Percentiles rank a stretch among this genome's conserved stretches.
phyloP scores from a whole-genome alignment of 2,888 invertebrate genomes.

The Drosophila quinaria region DNA sequence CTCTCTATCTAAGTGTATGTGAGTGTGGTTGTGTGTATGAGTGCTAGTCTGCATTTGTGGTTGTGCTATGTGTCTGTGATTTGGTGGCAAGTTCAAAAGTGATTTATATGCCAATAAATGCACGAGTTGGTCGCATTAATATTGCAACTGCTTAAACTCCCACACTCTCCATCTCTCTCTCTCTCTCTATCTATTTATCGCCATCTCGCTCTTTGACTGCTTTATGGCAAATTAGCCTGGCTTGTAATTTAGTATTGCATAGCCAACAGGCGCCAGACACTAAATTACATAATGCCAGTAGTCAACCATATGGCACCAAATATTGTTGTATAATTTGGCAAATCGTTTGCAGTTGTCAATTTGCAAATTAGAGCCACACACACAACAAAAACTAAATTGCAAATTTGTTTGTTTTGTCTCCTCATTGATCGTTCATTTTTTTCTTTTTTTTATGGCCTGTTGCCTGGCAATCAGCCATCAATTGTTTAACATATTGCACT shows the following conservation, averaged over 20 bases:
- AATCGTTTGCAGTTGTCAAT: slow-evolving; percentile 57
- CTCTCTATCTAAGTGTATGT: slow-evolving; percentile 2
- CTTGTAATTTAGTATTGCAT: slow-evolving; percentile 67
- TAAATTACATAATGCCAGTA: slow-evolving; percentile 58
- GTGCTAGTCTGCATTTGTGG: slow-evolving; percentile 1
- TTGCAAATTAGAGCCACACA: slow-evolving; percentile 60
- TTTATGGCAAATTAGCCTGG: slow-evolving; percentile 65
- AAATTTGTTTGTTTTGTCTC: slow-evolving; percentile 41
- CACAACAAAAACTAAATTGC: slow-evolving; percentile 26
- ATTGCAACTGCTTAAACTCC: slow-evolving; percentile 56
- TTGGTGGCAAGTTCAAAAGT: slow-evolving; percentile 54
- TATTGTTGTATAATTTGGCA: slow-evolving; percentile 39
- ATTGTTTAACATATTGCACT: slow-evolving; percentile 66
- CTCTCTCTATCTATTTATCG: background rate
- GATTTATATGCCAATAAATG: slow-evolving; percentile 76
- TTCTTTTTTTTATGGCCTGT: slow-evolving; percentile 31
- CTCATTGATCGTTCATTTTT: too few species aligned
- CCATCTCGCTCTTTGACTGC: slow-evolving; percentile 34
- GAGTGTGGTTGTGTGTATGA: slow-evolving; percentile 6
- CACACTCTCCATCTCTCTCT: background rate
- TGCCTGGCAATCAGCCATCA: slow-evolving; percentile 66
- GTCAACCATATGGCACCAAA: slow-evolving; percentile 54
- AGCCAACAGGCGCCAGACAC: slow-evolving; percentile 52
- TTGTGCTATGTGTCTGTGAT: slow-evolving; percentile 47
- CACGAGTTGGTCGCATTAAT: slow-evolving; percentile 66